These are phyloP conservation scores for Centropristis striata DNA, from an alignment of 2,113 vertebrate genomes.

Conservation along the genomic window DNA sequence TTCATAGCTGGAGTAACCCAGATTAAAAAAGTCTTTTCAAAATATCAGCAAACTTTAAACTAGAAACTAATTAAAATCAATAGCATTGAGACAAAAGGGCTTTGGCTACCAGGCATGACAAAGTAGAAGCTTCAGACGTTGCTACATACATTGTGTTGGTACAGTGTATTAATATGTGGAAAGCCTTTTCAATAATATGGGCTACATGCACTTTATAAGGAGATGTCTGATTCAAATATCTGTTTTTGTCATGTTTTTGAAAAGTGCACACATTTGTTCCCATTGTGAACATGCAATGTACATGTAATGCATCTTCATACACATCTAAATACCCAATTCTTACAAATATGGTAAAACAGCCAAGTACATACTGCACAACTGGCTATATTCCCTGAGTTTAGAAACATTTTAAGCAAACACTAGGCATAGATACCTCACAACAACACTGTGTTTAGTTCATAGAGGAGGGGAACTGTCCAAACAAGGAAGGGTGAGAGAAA, in stretches of 20 bases:
- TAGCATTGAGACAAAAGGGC: conserved; percentile 42
- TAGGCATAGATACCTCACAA: conserved; percentile 9
- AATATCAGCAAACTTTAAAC: conserved; percentile 63
- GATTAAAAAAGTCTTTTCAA: conserved; percentile 61
- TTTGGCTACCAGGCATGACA: conserved; percentile 2
- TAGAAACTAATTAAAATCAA: conserved; percentile 72
- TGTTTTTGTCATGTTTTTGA: neutral
- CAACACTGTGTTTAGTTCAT: neutral
- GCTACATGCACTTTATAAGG: neutral
- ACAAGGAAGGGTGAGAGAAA: conserved; percentile 28
- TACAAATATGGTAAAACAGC: too few species aligned
- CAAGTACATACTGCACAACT: neutral
- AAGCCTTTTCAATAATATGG: neutral
- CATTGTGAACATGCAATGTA: neutral
- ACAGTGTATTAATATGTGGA: neutral
- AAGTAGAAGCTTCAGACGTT: neutral
- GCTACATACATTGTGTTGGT: neutral
- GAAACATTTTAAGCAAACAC: neutral
- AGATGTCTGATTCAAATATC: neutral
- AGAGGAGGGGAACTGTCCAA: neutral
- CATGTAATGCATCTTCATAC: neutral
- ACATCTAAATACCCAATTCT: neutral
- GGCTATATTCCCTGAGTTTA: neutral
- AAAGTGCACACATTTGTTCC: neutral
- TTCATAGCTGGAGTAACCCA: conserved; percentile 50